Percentiles rank a stretch among this genome's conserved stretches.
Conservation (phyloP, 2,113 vertebrate genomes). For the Mus musculus region DNA sequence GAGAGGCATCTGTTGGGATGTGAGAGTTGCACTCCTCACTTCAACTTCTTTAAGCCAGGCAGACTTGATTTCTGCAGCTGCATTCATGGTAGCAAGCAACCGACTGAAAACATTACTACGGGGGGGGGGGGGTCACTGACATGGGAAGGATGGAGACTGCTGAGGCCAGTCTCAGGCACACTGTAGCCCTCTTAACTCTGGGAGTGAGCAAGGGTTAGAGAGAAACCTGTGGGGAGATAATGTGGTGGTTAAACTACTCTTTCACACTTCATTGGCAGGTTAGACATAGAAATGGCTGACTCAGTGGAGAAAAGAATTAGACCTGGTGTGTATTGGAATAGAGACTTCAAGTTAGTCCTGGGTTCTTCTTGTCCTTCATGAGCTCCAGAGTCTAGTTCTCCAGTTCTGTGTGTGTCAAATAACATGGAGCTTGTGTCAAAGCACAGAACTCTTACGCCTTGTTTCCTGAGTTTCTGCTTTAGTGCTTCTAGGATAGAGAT, state of each 20-base stretch:
- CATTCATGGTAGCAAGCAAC: not conserved
- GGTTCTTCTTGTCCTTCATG: not conserved
- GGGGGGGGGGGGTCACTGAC: fast-evolving
- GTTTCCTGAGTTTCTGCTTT: not conserved
- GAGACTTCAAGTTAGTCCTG: not conserved
- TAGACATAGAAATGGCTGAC: not conserved
- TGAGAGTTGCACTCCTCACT: fast-evolving
- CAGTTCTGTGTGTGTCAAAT: not conserved
- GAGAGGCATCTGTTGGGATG: not conserved
- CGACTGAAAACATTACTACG: not conserved
- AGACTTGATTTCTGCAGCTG: not conserved
- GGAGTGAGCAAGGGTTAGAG: not conserved
- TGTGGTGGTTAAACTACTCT: not conserved
- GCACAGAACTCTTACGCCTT: not conserved
- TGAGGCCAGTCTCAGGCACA: not conserved
- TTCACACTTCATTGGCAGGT: not conserved
- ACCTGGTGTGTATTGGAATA: not conserved
- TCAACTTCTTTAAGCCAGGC: not conserved
- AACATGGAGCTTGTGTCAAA: not conserved
- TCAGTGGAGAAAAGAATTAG: not conserved
- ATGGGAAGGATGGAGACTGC: not conserved
- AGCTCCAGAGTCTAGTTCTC: not conserved
- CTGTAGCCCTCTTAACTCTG: not conserved
- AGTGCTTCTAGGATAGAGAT: not conserved
- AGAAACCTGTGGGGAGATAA: not conserved